Conservation (phyloP, 2,113 vertebrate species). For the Capreolus pygargus region DNA sequence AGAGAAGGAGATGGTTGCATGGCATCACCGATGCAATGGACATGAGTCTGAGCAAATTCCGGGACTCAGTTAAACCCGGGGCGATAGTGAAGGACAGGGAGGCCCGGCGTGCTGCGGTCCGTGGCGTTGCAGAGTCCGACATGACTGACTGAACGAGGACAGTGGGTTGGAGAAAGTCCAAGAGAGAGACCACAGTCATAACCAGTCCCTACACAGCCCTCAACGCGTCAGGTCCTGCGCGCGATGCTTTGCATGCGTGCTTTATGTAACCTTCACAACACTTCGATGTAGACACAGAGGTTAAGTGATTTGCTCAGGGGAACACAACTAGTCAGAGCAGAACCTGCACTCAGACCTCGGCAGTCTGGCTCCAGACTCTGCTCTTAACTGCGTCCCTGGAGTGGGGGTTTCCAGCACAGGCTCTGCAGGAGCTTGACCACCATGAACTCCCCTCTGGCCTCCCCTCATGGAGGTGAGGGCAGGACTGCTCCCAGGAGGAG, state of each 20-base stretch:
- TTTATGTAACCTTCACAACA: neutral
- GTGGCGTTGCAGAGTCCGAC: rapidly evolving
- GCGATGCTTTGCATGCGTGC: rapidly evolving
- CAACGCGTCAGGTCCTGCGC: rapidly evolving
- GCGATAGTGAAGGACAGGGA: neutral
- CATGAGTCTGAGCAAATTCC: neutral
- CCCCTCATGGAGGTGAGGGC: rapidly evolving
- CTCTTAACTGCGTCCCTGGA: rapidly evolving
- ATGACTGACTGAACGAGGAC: rapidly evolving
- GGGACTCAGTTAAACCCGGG: too few relatives aligned
- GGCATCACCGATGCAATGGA: neutral
- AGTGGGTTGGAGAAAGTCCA: rapidly evolving
- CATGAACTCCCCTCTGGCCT: neutral
- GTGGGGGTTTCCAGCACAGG: neutral
- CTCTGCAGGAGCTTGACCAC: too few relatives aligned
- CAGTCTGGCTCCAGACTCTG: neutral
- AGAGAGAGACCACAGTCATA: neutral
- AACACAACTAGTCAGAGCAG: neutral
- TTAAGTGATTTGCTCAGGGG: neutral
- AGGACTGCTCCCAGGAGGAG: neutral
- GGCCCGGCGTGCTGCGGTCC: neutral
- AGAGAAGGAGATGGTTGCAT: neutral
- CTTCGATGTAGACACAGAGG: neutral
- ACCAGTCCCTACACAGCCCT: rapidly evolving
- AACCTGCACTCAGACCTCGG: neutral